Base-by-base conservation (phyloP, 2,888 invertebrate genomes). In the Euclidia mi region DNA sequence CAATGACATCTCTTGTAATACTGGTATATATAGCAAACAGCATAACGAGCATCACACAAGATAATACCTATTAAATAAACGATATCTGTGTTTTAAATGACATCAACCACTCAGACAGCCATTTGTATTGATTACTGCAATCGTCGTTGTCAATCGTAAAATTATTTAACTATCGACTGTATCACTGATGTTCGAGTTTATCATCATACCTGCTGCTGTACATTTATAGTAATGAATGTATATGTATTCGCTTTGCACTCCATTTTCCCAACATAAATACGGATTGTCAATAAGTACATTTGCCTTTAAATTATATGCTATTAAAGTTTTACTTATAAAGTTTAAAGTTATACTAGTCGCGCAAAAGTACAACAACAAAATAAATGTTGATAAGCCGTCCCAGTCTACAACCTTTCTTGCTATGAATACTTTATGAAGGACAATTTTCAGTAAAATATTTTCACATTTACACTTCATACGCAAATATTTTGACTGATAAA, bases 121-220 rank as follows among this genome's bases (percentile, higher is more conserved):
- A 43, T 52, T 65, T 52, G 41, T 50, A 53, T 47, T 46, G 32
- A 62, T 55, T 40, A 56, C 40, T 29, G 28, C 11, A 15, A 50
- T 47, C n/a, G n/a, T n/a, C n/a, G n/a, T n/a, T n/a, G n/a, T n/a
- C n/a, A n/a, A n/a, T n/a, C 35, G 51, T 57, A 47, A 52, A 69
- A 45, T 44, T 38, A 52, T 44, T 35, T 11, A 20, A 53, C 46
- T 18, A 14, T 46, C 15, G 32, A 1, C 3, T 3, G 40, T 41
- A 41, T 49, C 20, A 42, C 37, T 15, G 42, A 58, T 40, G 20
- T 37, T 10, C 11, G 17, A 14, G n/a, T 43, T 32, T 17, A 25
- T 45, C 38, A 40, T 51, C n/a, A 31, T 20, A 17, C 2, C 6
- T 29, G 12, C 7, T 12, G n/a, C n/a, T n/a, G n/a, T n/a, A 44